Base-by-base conservation (phyloP, 2,797 vertebrate genomes). In the Mallotus villosus region DNA sequence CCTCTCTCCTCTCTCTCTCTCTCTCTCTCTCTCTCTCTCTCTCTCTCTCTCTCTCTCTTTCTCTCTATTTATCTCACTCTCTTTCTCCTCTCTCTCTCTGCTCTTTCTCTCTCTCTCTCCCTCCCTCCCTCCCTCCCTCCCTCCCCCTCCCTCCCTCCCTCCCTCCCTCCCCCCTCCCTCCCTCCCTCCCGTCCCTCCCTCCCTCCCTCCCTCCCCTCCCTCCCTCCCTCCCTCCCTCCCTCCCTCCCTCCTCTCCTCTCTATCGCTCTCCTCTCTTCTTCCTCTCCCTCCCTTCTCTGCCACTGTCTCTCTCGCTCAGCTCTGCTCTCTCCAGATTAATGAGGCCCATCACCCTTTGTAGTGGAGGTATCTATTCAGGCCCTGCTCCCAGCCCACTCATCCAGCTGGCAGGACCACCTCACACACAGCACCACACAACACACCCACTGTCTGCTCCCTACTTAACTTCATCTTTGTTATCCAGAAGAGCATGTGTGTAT, bases 231-330 rank as follows among this genome's bases (percentile, higher is more conserved):
- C n/a, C n/a, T 58, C 55, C 12, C 19, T 58, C 17, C 21, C 55
- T n/a, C 9, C 3, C 55, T 58, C 55, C 8, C 55, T 58, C 14
- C 21, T 3, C 4, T 9, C 3, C 14, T 58, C 55, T 58, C 55
- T 37, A 2, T 63, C 25, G 17, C 27, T 62, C 11, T 73, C 67
- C 76, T 76, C 66, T 59, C 61, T 69, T 70, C 70, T 77, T 71
- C 72, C 64, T 82, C 70, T 72, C 70, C 76, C 75, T 73, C 63
- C 63, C 63, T 68, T 66, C 75, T 85, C 27, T 59, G 21, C 34
- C 34, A 63, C 5, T n/a, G 32, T 32, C 22, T 21, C 25, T 6
- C 17, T 11, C 19, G 34, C n/a, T 12, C 19, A 41, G 27, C 59
- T 29, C 25, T 14, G 59, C 21, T 61, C 9, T 24, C n/a, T 59